These are phyloP conservation scores for Pocillopora grandis DNA, from an alignment of 92 coral and sea anemone species.

Conservation along the genomic window DNA sequence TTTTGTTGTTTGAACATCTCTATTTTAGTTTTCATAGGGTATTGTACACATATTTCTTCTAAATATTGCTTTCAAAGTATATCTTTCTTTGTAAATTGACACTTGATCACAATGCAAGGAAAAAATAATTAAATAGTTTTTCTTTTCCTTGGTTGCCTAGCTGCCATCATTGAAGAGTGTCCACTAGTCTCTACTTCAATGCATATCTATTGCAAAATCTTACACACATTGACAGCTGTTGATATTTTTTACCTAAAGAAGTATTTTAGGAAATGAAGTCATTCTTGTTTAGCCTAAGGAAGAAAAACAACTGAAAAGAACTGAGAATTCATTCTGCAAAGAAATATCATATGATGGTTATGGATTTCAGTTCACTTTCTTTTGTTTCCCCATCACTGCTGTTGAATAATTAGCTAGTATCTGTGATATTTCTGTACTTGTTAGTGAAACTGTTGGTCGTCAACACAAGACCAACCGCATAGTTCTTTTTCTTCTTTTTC, in stretches of 20 bases:
- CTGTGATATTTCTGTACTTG: neutral
- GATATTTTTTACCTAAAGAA: too few species aligned
- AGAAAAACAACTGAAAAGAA: too few species aligned
- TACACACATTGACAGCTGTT: too few species aligned
- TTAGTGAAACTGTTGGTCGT: neutral
- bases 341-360: neutral
- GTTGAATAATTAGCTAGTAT: neutral
- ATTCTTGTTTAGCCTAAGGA: too few species aligned
- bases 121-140: constrained; percentile 1
- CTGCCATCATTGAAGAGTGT: neutral
- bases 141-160: constrained; percentile 22
- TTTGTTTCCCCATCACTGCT: neutral
- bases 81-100: neutral
- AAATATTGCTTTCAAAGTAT: neutral
- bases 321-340: neutral
- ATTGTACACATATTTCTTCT: too few species aligned
- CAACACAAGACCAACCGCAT: neutral
- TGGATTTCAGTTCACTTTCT: neutral
- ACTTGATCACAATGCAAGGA: neutral
- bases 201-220: too few species aligned
- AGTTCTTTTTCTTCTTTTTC: neutral
- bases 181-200: too few species aligned
- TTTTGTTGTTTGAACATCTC: too few species aligned
- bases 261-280: too few species aligned
- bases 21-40: too few species aligned